Percentiles rank a stretch among this genome's conserved stretches.
Conservation (phyloP, 2,797 vertebrate species). For the Lithobates sylvaticus region DNA sequence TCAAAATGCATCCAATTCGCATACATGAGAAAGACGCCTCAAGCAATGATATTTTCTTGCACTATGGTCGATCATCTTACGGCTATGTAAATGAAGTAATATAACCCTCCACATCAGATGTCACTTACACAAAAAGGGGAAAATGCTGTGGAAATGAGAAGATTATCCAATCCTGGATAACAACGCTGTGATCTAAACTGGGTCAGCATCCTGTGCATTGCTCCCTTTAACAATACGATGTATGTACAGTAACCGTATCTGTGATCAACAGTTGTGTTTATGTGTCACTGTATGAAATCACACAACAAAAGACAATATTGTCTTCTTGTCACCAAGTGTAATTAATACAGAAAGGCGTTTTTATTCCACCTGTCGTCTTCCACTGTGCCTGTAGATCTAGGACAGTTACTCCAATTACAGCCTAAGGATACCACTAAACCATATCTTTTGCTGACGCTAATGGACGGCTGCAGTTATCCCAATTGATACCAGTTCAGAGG, state of each 20-base stretch:
- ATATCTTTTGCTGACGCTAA: neutral
- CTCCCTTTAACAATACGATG: neutral
- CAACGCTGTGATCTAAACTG: neutral
- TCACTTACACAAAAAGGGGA: neutral
- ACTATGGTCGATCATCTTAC: neutral
- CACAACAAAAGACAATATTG: neutral
- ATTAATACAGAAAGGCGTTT: conserved; percentile 22
- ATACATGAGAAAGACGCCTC: too few species aligned
- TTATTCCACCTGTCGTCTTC: conserved; percentile 16
- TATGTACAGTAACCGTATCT: neutral
- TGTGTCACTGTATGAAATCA: neutral
- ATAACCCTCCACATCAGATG: neutral
- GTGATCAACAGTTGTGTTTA: neutral
- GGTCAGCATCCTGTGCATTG: neutral
- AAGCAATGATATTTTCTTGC: neutral
- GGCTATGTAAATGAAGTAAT: neutral
- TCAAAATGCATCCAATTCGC: too few species aligned
- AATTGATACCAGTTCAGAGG: neutral
- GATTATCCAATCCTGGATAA: neutral
- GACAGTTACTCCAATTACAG: conserved; percentile 28
- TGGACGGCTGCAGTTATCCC: neutral
- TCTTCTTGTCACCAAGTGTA: neutral
- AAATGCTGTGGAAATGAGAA: neutral
- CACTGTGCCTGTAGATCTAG: neutral
- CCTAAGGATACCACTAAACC: neutral